A percentile compares a stretch with the other conserved stretches of the same genome.
These are phyloP conservation scores for Noctua fimbriata DNA, from an alignment of 2,888 invertebrate genomes.

Conservation along the genomic window DNA sequence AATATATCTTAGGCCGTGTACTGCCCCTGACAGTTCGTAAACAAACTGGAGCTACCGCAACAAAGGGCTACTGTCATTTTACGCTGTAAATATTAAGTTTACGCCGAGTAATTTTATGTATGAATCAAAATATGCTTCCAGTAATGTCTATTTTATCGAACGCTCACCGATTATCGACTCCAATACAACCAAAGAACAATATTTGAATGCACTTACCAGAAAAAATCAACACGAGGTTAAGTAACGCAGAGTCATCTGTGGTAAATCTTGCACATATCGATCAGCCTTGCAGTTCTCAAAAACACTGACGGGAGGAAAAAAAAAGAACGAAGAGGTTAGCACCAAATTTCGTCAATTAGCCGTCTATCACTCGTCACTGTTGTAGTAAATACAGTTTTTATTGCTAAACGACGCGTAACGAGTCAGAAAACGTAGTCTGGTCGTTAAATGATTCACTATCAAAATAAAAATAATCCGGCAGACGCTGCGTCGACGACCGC, in stretches of 20 bases:
- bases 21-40: conserved; percentile 91
- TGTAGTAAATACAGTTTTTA: conserved; percentile 80
- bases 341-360: conserved; percentile 82
- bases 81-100: conserved; percentile 66
- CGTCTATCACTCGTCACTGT: conserved; percentile 82
- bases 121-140: conserved; percentile 55
- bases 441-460: conserved; percentile 88
- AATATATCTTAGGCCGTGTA: conserved; percentile 91
- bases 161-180: conserved; percentile 63
- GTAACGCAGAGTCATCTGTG: conserved; percentile 88
- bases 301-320: conserved; percentile 84
- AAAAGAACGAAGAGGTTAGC: conserved; percentile 88
- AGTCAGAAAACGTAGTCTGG: conserved; percentile 77
- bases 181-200: conserved; percentile 56
- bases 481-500: conserved; percentile 89
- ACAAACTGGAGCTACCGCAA: conserved; percentile 91
- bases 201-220: conserved; percentile 83
- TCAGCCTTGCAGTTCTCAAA: conserved; percentile 90
- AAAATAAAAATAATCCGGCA: conserved; percentile 89
- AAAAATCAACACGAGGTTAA: conserved; percentile 77
- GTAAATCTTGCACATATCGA: conserved; percentile 90
- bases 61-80: conserved; percentile 81
- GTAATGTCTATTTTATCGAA: conserved; percentile 67
- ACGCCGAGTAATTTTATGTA: conserved; percentile 57
- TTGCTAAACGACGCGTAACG: conserved; percentile 76